Base-by-base conservation (phyloP, 2,797 vertebrate genomes). In the Ptychadena robeensis region DNA sequence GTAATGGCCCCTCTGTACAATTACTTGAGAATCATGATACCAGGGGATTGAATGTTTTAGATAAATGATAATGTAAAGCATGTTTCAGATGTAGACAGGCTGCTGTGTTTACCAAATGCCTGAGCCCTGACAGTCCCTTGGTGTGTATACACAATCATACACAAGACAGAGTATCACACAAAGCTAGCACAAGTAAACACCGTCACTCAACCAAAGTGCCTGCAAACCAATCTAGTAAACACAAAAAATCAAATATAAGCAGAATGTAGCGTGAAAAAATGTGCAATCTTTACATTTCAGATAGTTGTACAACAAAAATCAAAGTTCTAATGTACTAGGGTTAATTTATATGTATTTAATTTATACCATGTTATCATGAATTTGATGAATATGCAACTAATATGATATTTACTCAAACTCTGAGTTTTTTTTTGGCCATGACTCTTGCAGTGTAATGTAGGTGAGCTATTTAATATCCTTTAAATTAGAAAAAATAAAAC, bases 11-110 rank as follows among this genome's bases (percentile, higher is more conserved):
- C 83, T 88, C 82, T 86, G 85, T 63, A 87, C 76, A 86, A 86
- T 86, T 87, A 83, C 86, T 90, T 79, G 86, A 88, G 88, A 88
- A 87, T 89, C 87, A 82, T 85, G 82, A 82, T 84, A 85, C n/a
- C 15, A n/a, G 40, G 44, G 9, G 37, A 82, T 77, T 79, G 15
- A 35, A 61, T 75, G 72, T 88, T 78, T 87, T 88, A 87, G 79
- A 82, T 80, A 87, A 74, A 86, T 75, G 57, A 53, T 88, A 85
- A 86, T 90, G 79, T 88, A 86, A 89, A 91, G 88, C 87, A 86
- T 61, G 87, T 79, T 87, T 57, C 83, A 87, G 86, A 87, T 86
- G 87, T 76, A 85, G 86, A 77, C 40, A 65, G 80, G 85, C 85
- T 81, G 83, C 86, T 87, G 83, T 84, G 86, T 86, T 85, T 86